Base-by-base conservation (phyloP, 2,888 invertebrate genomes). In the Mimumesa dahlbomi region DNA sequence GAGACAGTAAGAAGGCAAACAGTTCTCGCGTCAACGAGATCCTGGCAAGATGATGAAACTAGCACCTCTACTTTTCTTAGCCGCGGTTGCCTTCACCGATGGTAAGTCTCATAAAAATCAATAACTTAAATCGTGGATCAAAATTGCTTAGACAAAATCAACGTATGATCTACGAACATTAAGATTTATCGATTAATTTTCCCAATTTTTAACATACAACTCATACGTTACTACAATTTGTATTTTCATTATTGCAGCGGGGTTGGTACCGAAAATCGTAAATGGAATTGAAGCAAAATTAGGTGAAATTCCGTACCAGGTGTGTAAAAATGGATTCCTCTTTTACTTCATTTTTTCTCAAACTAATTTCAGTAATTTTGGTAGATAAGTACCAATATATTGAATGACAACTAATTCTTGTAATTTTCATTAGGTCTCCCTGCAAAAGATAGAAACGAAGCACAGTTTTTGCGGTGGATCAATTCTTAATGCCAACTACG, bases 261-360 rank as follows among this genome's bases (percentile, higher is more conserved):
- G 14, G 21, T 19, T 45, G 0, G 13, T 13, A 7, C 13, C 56
- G 13, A 52, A 48, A 5, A 74, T 84, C 11, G 56, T 82, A 9
- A 65, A 76, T 21, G 87, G 87, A 5, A 59, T 62, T 22, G 49
- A 77, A 11, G 86, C 74, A 13, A 22, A 57, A 18, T 56, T 53
- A 16, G 84, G 84, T 11, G 84, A 86, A 76, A 74, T 85, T 52
- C 82, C 85, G 2, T 86, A 81, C 43, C 86, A 87, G 67, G 86
- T 84, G 56, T 75, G 43, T 9, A 31, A 54, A 38, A n/a, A n/a
- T n/a, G n/a, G n/a, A n/a, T n/a, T n/a, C n/a, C n/a, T n/a, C n/a
- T n/a, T n/a, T 18, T 14, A 42, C 16, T 7, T 19, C 2, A 3
- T 29, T 25, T 14, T 13, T 6, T 19, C 16, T n/a, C n/a, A n/a